These are phyloP conservation scores for Anniella stebbinsi DNA, from an alignment of 2,797 vertebrate genomes.

Conservation along the genomic window DNA sequence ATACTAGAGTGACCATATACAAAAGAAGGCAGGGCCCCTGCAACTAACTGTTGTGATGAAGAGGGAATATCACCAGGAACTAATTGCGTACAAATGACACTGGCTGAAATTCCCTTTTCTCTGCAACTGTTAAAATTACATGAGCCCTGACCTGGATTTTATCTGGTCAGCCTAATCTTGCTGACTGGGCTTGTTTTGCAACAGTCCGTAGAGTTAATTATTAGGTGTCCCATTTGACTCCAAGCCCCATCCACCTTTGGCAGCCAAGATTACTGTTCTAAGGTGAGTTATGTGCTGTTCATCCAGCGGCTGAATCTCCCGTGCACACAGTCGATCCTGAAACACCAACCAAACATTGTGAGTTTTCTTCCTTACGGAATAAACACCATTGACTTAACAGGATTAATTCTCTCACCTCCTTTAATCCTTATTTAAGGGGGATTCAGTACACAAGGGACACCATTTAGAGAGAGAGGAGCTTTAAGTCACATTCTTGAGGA, in stretches of 20 bases:
- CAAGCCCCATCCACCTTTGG: not conserved
- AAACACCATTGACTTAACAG: not conserved
- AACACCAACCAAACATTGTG: not conserved
- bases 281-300: constrained; percentile 7
- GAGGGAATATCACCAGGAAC: too few species aligned
- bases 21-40: too few species aligned
- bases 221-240: constrained; percentile 17
- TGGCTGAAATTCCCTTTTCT: too few species aligned
- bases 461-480: not conserved
- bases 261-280: not conserved
- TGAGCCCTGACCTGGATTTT: too few species aligned
- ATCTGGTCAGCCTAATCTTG: too few species aligned
- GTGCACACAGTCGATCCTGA: not conserved
- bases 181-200: constrained; percentile 15
- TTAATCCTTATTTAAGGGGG: not conserved
- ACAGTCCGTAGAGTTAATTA: constrained; percentile 52
- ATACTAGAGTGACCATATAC: too few species aligned
- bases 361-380: not conserved
- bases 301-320: not conserved
- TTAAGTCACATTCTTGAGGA: not conserved
- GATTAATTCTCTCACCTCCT: not conserved
- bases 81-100: too few species aligned
- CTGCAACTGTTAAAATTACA: too few species aligned
- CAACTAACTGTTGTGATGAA: too few species aligned
- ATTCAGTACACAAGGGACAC: not conserved